These are phyloP conservation scores for Emydoidea blandingii DNA, from an alignment of 2,797 vertebrate species.

Conservation along the genomic window DNA sequence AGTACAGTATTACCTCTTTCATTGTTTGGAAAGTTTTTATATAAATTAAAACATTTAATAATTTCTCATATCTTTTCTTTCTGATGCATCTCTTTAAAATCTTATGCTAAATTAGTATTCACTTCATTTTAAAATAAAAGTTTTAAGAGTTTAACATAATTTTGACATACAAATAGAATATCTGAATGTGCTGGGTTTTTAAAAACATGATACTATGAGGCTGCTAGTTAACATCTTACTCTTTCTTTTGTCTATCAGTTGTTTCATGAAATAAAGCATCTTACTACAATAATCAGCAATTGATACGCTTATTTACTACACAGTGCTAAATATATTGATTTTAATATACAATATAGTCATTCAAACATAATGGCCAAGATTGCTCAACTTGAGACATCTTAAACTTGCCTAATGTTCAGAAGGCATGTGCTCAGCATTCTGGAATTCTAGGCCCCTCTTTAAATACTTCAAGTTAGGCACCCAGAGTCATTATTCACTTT, in stretches of 20 bases:
- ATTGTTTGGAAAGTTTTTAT: neutral
- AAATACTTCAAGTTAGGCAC: neutral
- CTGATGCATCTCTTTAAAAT: neutral
- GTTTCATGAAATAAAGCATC: neutral
- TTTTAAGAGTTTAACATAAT: neutral
- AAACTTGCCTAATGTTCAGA: neutral
- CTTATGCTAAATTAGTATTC: neutral
- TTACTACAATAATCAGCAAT: neutral
- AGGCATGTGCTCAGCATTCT: neutral
- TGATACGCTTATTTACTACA: neutral
- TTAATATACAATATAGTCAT: neutral
- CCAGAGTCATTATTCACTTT: neutral
- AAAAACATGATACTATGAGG: neutral
- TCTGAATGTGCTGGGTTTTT: neutral
- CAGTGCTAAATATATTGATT: neutral
- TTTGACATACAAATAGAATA: neutral
- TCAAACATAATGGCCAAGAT: neutral
- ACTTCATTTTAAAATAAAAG: neutral
- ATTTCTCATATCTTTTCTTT: neutral
- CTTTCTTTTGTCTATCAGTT: no score
- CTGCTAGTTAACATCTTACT: neutral
- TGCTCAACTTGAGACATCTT: neutral
- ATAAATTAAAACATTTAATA: neutral
- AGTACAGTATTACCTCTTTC: neutral
- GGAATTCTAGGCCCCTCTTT: neutral